Evolutionary conservation across 2,888 invertebrate species (phyloP), one percentile per base, ranked within the genome.

Genomic region (Syrista parreyssii): DNA sequence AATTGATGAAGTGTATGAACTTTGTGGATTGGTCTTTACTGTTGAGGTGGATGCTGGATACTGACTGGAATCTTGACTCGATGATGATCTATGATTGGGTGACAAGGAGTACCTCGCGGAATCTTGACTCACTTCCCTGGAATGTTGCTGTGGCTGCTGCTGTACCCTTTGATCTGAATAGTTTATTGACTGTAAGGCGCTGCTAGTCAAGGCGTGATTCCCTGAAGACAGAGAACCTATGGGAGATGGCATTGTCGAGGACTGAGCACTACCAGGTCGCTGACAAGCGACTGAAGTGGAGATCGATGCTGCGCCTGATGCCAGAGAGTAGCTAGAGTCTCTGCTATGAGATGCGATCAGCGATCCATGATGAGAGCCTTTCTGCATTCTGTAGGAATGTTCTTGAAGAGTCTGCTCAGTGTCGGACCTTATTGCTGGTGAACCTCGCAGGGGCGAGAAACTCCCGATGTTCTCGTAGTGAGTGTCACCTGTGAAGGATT

Each of bases 401-500:
- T 78, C 82, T 33, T 77, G 79, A 9, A 55, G 23, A 12, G 68
- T 73, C 12, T 84, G 80, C 0, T 86, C 86, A 15, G 75, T 78
- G 6, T 89, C 87, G 1, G 84, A 75, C 34, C 84, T 79, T 30
- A 85, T 74, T 0, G 85, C 84, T 0, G 88, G 86, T 0, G 86
- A 86, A 11, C 81, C 79, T 31, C 86, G 79, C 1, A 90, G 75
- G 0, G 91, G 89, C 1, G 89, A 89, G 34, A 90, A 90, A 31
- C 84, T 89, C 9, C 85, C 76, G 0, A 91, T 80, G 75, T 91
- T 91, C 71, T 91, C 91, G 80, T 91, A 91, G 77, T 91, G 91
- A 9, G 87, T 84, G 74, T 91, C 90, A 0, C 90, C 91, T 12
- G 90, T 91, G 77, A 90, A 91, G 0, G 91, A 90, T n/a, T 89